Conservation (phyloP, 64 coral and sea anemone species). For the Astreopora myriophthalma region DNA sequence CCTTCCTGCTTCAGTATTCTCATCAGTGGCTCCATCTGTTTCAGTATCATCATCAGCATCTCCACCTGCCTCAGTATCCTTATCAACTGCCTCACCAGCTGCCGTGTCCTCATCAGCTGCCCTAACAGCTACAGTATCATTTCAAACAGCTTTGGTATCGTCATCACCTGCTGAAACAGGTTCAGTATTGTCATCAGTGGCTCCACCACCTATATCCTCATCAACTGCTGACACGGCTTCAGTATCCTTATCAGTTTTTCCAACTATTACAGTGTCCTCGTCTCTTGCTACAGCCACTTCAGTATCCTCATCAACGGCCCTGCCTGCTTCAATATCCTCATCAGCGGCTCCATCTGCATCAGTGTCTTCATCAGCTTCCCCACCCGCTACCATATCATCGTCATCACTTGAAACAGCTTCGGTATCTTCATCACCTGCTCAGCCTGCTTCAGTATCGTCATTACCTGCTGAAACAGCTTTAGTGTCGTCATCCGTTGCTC, state of each 20-base stretch:
- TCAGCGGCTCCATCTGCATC: neutral
- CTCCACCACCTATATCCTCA: too few relatives aligned
- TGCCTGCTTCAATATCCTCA: neutral
- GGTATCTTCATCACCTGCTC: neutral
- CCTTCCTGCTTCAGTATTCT: too few relatives aligned
- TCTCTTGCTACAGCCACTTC: too few relatives aligned
- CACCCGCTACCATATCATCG: neutral
- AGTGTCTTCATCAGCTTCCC: neutral
- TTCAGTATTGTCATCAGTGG: neutral
- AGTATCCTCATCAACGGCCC: too few relatives aligned
- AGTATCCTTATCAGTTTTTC: too few relatives aligned
- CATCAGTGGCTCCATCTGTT: too few relatives aligned
- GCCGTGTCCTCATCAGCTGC: too few relatives aligned
- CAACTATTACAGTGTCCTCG: too few relatives aligned
- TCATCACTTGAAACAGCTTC: neutral
- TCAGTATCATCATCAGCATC: neutral
- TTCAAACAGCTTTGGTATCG: neutral
- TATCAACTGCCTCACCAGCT: too few relatives aligned
- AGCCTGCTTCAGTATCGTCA: neutral
- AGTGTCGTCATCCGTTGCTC: neutral
- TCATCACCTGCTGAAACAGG: neutral
- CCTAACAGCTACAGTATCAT: too few relatives aligned
- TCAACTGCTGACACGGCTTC: too few relatives aligned
- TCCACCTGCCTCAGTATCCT: too few relatives aligned
- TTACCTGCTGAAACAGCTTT: neutral